phyloP scores from a whole-genome alignment of 2,797 vertebrate genomes.

The Microtus agrestis region DNA sequence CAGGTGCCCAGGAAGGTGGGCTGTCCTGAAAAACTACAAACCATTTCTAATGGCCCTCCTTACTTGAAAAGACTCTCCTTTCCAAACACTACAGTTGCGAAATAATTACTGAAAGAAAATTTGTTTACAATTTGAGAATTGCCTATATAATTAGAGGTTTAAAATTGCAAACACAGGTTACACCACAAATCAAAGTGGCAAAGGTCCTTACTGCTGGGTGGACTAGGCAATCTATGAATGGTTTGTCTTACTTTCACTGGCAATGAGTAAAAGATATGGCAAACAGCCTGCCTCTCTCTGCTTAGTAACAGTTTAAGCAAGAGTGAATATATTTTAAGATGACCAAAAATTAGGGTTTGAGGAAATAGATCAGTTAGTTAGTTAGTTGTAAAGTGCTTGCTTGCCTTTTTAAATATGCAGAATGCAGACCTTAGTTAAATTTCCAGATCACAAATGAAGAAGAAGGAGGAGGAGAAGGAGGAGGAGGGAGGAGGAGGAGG shows the following conservation, averaged over 20 bases:
- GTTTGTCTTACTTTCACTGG: background rate
- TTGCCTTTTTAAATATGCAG: background rate
- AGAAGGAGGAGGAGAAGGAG: accelerated
- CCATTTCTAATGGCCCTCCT: background rate
- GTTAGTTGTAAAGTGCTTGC: background rate
- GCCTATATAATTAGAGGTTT: background rate
- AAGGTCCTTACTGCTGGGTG: background rate
- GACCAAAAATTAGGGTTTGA: background rate
- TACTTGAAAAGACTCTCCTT: slow-evolving; percentile 7
- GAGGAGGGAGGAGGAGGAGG: too few relatives aligned
- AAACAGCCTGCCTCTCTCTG: background rate
- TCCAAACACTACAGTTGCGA: background rate
- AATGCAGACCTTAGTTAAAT: background rate
- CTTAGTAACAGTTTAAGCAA: background rate
- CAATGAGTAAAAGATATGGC: background rate
- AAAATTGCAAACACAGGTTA: background rate
- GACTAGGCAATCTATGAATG: background rate
- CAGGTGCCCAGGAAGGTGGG: slow-evolving; percentile 27
- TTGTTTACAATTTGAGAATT: slow-evolving; percentile 29
- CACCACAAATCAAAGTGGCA: background rate
- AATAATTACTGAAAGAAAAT: slow-evolving; percentile 39
- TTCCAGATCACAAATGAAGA: background rate
- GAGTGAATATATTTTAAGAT: background rate
- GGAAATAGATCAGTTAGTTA: background rate
- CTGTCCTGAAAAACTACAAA: background rate